Conservation (phyloP, 2,888 invertebrate species). For the Yponomeuta plumbellus region DNA sequence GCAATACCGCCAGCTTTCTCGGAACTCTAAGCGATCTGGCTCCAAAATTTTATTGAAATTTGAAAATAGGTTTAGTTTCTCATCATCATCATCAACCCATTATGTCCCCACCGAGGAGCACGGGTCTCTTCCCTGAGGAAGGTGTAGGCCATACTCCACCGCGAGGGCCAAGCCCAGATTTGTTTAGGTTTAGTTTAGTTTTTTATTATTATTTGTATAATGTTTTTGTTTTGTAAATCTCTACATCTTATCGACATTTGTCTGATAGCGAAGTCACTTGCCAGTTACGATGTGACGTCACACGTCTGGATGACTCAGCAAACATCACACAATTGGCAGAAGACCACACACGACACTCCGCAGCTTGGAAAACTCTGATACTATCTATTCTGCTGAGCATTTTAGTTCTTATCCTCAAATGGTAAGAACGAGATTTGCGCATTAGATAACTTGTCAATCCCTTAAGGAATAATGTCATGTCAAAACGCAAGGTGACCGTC, state of each 20-base stretch:
- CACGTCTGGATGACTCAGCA: neutral
- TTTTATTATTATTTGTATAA: too few species aligned
- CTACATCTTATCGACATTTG: neutral
- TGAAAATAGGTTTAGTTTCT: too few species aligned
- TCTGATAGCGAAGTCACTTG: neutral
- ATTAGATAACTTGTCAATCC: neutral
- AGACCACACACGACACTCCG: neutral
- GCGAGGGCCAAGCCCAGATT: too few species aligned
- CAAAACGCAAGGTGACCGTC: neutral
- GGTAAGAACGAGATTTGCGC: neutral
- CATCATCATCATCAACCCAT: too few species aligned
- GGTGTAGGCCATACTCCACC: too few species aligned
- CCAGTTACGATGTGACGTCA: neutral
- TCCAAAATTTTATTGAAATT: too few species aligned
- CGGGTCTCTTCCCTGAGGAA: too few species aligned
- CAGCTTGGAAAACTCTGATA: neutral
- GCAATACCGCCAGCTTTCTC: too few species aligned
- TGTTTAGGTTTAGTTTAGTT: too few species aligned
- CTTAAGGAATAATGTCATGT: neutral
- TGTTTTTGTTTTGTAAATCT: too few species aligned
- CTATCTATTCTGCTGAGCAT: neutral
- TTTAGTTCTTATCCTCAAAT: neutral
- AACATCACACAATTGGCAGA: neutral
- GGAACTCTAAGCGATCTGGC: too few species aligned
- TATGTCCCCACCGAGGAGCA: too few species aligned